phyloP scores from a whole-genome alignment of 2,888 invertebrate genomes.

The Noctua janthina region DNA sequence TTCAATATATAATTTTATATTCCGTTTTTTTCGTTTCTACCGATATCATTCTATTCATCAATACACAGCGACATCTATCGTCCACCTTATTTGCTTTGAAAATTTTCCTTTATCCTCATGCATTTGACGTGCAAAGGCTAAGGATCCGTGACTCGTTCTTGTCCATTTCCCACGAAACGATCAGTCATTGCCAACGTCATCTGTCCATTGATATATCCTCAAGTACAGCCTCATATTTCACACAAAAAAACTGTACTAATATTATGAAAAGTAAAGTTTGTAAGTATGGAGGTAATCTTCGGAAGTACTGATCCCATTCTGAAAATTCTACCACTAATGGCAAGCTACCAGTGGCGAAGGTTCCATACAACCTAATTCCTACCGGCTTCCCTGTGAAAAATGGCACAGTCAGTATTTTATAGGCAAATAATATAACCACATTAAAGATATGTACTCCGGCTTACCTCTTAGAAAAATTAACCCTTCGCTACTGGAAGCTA shows the following conservation, averaged over 20 bases:
- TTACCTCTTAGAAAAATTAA: no score
- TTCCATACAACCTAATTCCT: no score
- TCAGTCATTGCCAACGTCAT: constrained; percentile 18
- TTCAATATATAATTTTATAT: no score
- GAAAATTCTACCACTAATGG: neutral
- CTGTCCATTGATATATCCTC: constrained; percentile 5
- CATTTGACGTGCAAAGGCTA: neutral
- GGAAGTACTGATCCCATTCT: neutral
- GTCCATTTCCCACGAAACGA: constrained; percentile 4
- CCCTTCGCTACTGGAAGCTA: neutral
- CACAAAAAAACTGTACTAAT: neutral
- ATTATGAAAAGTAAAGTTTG: neutral
- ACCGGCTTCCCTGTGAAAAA: no score
- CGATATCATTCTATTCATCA: neutral
- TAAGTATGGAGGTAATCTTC: neutral
- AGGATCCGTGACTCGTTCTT: constrained; percentile 15
- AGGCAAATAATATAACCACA: no score
- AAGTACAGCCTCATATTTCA: neutral
- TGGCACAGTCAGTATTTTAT: no score
- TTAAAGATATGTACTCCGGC: no score
- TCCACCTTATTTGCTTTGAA: neutral
- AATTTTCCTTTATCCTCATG: neutral
- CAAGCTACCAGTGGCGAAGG: neutral
- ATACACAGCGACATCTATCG: neutral
- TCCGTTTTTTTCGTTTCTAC: no score